phyloP scores from a whole-genome alignment of 1,140 invertebrate genomes.

The Laupala kohalensis region DNA sequence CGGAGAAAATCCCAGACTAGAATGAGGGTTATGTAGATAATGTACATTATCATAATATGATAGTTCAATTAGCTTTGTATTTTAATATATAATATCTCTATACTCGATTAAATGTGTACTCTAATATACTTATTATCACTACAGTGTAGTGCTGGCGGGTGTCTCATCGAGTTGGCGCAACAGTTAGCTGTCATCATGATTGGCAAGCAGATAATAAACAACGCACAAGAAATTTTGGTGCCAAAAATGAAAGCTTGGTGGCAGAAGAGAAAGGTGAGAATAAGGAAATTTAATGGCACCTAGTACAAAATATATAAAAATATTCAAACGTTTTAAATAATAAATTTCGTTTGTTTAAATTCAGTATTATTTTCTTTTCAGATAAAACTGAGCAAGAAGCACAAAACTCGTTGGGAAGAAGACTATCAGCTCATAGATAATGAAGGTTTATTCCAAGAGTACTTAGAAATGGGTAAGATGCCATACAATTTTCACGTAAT shows the following conservation, averaged over 20 bases:
- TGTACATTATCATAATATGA: too few relatives aligned
- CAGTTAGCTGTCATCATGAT: slow-evolving; percentile 77
- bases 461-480: slow-evolving; percentile 68
- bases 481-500: too few relatives aligned
- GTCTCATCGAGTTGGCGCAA: slow-evolving; percentile 68
- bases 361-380: slow-evolving; percentile 17
- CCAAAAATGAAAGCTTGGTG: slow-evolving; percentile 48
- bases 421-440: slow-evolving; percentile 49
- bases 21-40: too few relatives aligned
- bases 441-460: slow-evolving; percentile 67
- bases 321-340: not conserved
- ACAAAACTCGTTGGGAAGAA: slow-evolving; percentile 38
- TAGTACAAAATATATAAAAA: not conserved
- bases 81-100: too few relatives aligned
- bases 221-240: slow-evolving; percentile 57
- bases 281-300: not conserved
- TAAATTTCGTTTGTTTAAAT: not conserved
- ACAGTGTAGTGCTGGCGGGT: slow-evolving; percentile 65
- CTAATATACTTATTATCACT: too few relatives aligned
- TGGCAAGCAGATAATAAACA: slow-evolving; percentile 70
- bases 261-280: slow-evolving; percentile 33
- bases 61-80: too few relatives aligned
- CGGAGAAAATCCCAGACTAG: too few relatives aligned
- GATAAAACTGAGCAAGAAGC: slow-evolving; percentile 24
- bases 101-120: too few relatives aligned